Conservation (phyloP, 2,888 invertebrate genomes). For the Eupithecia inturbata region DNA sequence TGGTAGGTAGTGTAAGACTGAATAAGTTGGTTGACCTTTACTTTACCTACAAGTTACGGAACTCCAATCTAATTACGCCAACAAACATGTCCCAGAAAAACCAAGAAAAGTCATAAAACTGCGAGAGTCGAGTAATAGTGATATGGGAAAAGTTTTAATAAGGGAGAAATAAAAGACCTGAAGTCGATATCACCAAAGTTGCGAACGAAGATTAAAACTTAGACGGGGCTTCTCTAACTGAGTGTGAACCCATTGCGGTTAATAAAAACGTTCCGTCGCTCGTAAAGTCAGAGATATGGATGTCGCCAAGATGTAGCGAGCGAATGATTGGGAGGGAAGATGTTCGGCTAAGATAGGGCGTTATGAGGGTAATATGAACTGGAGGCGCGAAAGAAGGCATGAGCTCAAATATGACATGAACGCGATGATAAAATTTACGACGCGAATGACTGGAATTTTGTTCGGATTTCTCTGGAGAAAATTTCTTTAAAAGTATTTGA, state of each 20-base stretch:
- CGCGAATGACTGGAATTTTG: conserved; percentile 16
- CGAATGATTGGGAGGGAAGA: conserved; percentile 36
- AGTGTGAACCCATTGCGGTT: conserved; percentile 62
- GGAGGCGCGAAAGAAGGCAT: conserved; percentile 26
- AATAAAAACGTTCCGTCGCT: conserved; percentile 56
- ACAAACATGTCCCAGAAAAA: conserved; percentile 46
- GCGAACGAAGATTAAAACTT: conserved; percentile 73
- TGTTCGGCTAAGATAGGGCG: conserved; percentile 13
- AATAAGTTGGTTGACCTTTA: background rate
- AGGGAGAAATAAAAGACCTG: conserved; percentile 68
- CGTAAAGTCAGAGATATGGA: conserved; percentile 50
- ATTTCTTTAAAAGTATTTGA: background rate
- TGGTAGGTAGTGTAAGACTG: background rate
- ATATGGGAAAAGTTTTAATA: conserved; percentile 77
- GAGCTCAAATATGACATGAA: conserved; percentile 27
- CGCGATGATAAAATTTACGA: conserved; percentile 24
- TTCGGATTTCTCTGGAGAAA: conserved; percentile 2
- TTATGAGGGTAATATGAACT: conserved; percentile 28
- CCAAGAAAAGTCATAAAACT: conserved; percentile 71
- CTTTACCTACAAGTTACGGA: conserved; percentile 9
- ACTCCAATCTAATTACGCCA: conserved; percentile 21
- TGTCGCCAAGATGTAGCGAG: conserved; percentile 34
- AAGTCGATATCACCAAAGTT: conserved; percentile 70
- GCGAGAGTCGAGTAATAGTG: conserved; percentile 69
- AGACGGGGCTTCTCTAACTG: conserved; percentile 52